These are phyloP conservation scores for Bovichtus diacanthus DNA, from an alignment of 2,797 vertebrate genomes.

Conservation along the genomic window DNA sequence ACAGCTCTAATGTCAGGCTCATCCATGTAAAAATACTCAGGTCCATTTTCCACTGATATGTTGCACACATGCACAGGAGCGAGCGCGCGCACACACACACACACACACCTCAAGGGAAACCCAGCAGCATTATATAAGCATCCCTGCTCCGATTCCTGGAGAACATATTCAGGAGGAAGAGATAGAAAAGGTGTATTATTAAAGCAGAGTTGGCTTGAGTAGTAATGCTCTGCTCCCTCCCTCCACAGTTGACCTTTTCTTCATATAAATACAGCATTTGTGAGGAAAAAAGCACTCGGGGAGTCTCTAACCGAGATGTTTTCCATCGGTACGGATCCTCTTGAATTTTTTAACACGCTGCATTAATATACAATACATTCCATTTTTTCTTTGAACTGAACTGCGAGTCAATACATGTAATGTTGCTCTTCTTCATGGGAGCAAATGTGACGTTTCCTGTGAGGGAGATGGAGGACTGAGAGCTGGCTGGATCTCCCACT, in stretches of 20 bases:
- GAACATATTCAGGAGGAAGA: slow-evolving; percentile 40
- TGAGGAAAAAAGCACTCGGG: background rate
- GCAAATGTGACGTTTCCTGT: slow-evolving; percentile 35
- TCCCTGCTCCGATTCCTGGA: slow-evolving; percentile 52
- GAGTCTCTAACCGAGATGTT: background rate
- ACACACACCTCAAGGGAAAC: slow-evolving; percentile 32
- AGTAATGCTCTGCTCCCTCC: background rate
- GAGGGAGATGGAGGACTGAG: slow-evolving; percentile 38
- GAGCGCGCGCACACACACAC: background rate
- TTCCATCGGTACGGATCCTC: background rate
- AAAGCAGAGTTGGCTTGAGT: slow-evolving; percentile 35
- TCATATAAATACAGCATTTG: slow-evolving; percentile 33
- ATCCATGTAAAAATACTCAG: slow-evolving; percentile 5
- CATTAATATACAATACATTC: slow-evolving; percentile 27
- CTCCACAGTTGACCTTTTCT: slow-evolving; percentile 42
- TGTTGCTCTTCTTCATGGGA: background rate
- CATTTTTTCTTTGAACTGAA: background rate
- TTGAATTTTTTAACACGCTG: slow-evolving; percentile 29
- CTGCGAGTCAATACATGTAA: slow-evolving; percentile 18
- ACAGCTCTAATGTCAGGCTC: slow-evolving; percentile 19
- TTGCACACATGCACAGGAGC: background rate
- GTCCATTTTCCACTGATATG: slow-evolving; percentile 1
- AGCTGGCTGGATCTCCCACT: slow-evolving; percentile 35
- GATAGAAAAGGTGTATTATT: slow-evolving; percentile 29
- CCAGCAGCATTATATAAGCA: slow-evolving; percentile 57